Evolutionary conservation across 1,140 invertebrate species (phyloP).

Genomic region (Heliconius nattereri): DNA sequence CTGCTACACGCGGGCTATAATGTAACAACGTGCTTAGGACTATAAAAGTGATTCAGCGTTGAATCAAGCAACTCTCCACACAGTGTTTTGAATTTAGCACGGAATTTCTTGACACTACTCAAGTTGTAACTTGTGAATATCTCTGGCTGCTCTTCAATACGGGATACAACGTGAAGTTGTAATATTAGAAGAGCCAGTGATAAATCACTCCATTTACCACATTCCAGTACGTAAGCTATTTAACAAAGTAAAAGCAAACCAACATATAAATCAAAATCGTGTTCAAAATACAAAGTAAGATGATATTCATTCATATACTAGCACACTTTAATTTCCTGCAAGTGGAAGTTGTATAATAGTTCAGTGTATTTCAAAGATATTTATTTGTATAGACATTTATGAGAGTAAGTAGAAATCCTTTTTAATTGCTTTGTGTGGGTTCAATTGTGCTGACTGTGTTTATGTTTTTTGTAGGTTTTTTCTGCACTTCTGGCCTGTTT

Average conservation of each 20-base stretch:
- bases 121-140: no score
- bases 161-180: no score
- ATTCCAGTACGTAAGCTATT: neutral
- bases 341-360: neutral
- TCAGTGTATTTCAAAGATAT: conserved; percentile 6
- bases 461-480: no score
- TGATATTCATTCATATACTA: conserved; percentile 5
- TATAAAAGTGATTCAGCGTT: no score
- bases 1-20: no score
- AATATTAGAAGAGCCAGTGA: neutral
- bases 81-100: no score
- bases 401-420: neutral
- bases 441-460: no score
- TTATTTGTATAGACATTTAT: neutral
- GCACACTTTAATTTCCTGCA: conserved; percentile 14
- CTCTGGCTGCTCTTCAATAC: no score
- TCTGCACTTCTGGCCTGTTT: fast-evolving
- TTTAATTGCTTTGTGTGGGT: no score
- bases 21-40: no score
- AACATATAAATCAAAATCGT: conserved; percentile 14
- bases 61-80: no score
- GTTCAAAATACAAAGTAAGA: neutral
- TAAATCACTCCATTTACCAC: neutral
- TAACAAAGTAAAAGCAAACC: conserved; percentile 1
- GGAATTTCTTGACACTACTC: no score